A percentile compares a stretch with the other conserved stretches of the same genome.
Conservation (phyloP, 2,113 vertebrate genomes). For the Aptenodytes forsteri region DNA sequence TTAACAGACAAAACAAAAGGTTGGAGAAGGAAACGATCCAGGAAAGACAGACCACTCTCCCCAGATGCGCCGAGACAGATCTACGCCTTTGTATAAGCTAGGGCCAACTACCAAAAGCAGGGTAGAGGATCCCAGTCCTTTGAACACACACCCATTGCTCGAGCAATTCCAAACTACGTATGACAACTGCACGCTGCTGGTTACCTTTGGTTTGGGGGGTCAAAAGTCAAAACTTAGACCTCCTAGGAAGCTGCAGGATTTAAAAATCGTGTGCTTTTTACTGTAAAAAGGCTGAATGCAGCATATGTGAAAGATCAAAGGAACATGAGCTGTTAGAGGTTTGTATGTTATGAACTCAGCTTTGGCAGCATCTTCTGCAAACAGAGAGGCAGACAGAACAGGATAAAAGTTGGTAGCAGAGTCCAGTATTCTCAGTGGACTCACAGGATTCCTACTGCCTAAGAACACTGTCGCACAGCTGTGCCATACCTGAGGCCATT, state of each 20-base stretch:
- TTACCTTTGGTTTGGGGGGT: neutral
- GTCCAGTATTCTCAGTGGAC: neutral
- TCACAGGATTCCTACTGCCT: neutral
- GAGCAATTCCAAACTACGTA: neutral
- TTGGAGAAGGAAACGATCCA: neutral
- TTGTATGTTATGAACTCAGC: neutral
- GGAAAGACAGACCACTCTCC: neutral
- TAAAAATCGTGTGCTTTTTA: neutral
- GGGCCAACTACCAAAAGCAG: neutral
- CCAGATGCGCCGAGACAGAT: neutral
- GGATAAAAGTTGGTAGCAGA: neutral
- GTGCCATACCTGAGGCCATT: neutral
- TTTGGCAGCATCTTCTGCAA: neutral
- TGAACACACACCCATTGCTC: neutral
- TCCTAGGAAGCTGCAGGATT: neutral
- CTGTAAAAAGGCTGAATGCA: neutral
- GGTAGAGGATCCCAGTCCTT: neutral
- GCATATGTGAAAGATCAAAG: conserved; percentile 55
- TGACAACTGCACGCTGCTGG: neutral
- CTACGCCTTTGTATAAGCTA: neutral
- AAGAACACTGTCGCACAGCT: neutral
- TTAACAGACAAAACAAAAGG: conserved; percentile 53
- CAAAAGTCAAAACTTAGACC: neutral
- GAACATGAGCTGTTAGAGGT: conserved; percentile 24
- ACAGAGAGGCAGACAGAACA: neutral